These are phyloP conservation scores for Rhimphoctona megacephalus DNA, from an alignment of 2,888 invertebrate genomes.

Conservation along the genomic window DNA sequence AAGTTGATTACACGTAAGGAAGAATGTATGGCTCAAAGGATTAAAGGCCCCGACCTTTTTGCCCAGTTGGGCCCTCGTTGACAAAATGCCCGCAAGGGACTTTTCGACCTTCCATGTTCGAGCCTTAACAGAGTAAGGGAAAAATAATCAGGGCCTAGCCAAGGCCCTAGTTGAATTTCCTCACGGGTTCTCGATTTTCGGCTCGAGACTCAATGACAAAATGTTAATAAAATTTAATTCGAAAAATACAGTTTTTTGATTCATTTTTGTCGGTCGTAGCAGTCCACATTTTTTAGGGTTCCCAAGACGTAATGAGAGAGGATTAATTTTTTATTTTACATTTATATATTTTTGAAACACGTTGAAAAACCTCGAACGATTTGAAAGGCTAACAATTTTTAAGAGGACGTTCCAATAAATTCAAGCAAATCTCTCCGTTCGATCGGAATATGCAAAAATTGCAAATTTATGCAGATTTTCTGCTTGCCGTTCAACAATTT, in stretches of 20 bases:
- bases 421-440: slow-evolving; percentile 8
- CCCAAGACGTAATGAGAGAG: background rate
- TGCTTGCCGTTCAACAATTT: slow-evolving; percentile 4
- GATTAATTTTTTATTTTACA: background rate
- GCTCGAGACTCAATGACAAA: background rate
- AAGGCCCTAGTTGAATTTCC: too few relatives aligned
- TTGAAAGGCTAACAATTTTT: slow-evolving; percentile 1
- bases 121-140: too few relatives aligned
- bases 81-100: too few relatives aligned
- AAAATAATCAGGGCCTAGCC: too few relatives aligned
- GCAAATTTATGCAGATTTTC: slow-evolving; percentile 29
- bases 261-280: background rate
- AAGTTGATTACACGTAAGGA: too few relatives aligned
- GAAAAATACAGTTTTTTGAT: background rate
- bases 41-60: too few relatives aligned
- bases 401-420: background rate
- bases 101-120: too few relatives aligned
- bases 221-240: background rate
- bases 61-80: too few relatives aligned
- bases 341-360: background rate
- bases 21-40: too few relatives aligned
- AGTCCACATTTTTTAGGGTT: background rate
- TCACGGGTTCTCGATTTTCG: background rate
- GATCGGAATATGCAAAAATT: slow-evolving; percentile 25
- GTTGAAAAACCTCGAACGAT: slow-evolving; percentile 1